Percentiles rank a stretch among this genome's conserved stretches.
These are phyloP conservation scores for Blastomussa wellsi DNA, from an alignment of 92 coral and sea anemone species.

Conservation along the genomic window DNA sequence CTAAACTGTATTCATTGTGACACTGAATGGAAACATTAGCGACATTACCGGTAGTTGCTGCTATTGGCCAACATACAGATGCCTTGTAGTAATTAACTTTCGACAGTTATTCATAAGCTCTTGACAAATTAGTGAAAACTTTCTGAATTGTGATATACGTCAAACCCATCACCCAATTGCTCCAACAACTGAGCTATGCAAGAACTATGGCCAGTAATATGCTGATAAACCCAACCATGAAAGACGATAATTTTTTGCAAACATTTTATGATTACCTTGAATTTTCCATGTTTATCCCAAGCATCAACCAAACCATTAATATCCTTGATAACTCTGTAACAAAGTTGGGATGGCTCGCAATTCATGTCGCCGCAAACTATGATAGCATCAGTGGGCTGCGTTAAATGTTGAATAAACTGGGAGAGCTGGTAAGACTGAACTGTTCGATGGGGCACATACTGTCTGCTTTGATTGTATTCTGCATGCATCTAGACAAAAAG, in stretches of 20 bases:
- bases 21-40: no score
- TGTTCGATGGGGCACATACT: constrained; percentile 79
- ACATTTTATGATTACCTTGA: constrained; percentile 3
- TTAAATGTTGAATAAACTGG: constrained; percentile 78
- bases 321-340: constrained; percentile 75
- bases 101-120: no score
- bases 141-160: no score
- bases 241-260: background rate
- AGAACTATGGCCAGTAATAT: no score
- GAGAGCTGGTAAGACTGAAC: constrained; percentile 90
- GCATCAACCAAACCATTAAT: constrained; percentile 82
- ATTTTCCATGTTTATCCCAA: constrained; percentile 70
- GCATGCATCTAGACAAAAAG: constrained; percentile 74
- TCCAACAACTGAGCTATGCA: no score
- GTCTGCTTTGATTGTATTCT: constrained; percentile 67
- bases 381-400: constrained; percentile 78
- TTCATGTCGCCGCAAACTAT: constrained; percentile 96
- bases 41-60: no score
- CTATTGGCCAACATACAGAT: no score
- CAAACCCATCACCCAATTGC: no score
- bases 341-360: constrained; percentile 79
- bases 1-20: no score
- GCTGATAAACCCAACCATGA: no score
- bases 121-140: no score
- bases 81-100: no score